These are phyloP conservation scores for Toxotes lorentzi DNA, from an alignment of 2,797 vertebrate genomes.

Conservation along the genomic window DNA sequence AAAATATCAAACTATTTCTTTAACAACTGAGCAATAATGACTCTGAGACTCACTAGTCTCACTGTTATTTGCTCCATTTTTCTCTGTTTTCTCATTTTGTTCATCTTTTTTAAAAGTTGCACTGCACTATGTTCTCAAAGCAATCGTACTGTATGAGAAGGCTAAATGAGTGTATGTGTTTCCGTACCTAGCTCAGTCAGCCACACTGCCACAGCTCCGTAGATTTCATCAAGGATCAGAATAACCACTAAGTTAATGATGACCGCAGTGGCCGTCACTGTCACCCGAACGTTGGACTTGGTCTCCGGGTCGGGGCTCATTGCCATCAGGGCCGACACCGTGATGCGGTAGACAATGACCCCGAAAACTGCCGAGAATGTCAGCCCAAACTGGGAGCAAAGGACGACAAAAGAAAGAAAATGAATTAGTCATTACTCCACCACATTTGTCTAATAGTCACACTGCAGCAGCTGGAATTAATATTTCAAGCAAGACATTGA, in stretches of 20 bases:
- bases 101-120: not conserved
- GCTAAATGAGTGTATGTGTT: not conserved
- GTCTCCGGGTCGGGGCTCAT: constrained; percentile 90
- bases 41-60: too few relatives aligned
- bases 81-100: not conserved
- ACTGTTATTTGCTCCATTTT: not conserved
- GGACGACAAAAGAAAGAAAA: not conserved
- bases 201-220: constrained; percentile 93
- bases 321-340: constrained; percentile 91
- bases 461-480: constrained; percentile 17
- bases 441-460: constrained; percentile 17
- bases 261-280: constrained; percentile 94
- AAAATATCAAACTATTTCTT: too few relatives aligned
- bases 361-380: constrained; percentile 95
- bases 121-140: not conserved
- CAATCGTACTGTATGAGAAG: not conserved
- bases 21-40: too few relatives aligned
- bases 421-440: constrained; percentile 13
- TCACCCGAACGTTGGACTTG: constrained; percentile 92
- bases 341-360: constrained; percentile 95
- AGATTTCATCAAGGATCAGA: constrained; percentile 97
- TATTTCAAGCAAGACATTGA: constrained; percentile 39
- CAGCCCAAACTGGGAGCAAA: constrained; percentile 88
- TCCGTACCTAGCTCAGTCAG: constrained; percentile 94
- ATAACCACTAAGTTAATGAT: constrained; percentile 98